Evolutionary conservation across 2,113 vertebrate species (phyloP), one percentile per base, ranked within the genome.

Genomic region (Pedionomus torquatus): DNA sequence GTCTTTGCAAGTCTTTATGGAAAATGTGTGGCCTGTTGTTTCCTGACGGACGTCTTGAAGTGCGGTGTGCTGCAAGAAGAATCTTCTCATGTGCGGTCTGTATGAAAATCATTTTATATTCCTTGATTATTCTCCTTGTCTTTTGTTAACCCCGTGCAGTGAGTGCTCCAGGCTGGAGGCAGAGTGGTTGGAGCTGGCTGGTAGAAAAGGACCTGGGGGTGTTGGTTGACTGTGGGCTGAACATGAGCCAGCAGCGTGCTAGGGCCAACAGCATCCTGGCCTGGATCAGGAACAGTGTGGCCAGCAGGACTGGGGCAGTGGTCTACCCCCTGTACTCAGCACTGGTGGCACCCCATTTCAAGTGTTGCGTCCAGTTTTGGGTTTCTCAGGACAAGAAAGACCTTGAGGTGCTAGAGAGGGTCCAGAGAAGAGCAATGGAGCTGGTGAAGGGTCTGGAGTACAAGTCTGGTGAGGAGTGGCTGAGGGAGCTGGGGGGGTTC

Each of bases 31-130:
- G 18, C 1, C 17, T 58, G n/a, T 52, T 1, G 2, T 58, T 90
- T 61, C 17, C 11, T 89, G 51, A 39, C 6, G 28, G 20, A 4
- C 8, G 60, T 52, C 18, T 63, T 37, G 28, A 11, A 65, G 16
- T 9, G 7, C 8, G 46, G 6, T 14, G 3, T 60, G 10, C 31
- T 57, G 10, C 35, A 69, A 64, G 20, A 61, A 37, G 6, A 60
- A 28, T 46, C 13, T 60, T 72, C 35, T 85, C 51, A 37, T 7
- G 41, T 77, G 13, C 1, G 70, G 5, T 51, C 51, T 1, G 1
- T 30, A 10, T 64, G 52, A 48, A 83, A 79, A 37, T 7, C 0
- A 0, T 39, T 85, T 77, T 52, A 65, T 26, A 39, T 3, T 3
- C 33, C 57, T 39, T 55, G 3, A 58, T 64, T 46, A 21, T n/a